Evolutionary conservation across 2,888 invertebrate genomes (phyloP).

Genomic region (Conomelus anceps): DNA sequence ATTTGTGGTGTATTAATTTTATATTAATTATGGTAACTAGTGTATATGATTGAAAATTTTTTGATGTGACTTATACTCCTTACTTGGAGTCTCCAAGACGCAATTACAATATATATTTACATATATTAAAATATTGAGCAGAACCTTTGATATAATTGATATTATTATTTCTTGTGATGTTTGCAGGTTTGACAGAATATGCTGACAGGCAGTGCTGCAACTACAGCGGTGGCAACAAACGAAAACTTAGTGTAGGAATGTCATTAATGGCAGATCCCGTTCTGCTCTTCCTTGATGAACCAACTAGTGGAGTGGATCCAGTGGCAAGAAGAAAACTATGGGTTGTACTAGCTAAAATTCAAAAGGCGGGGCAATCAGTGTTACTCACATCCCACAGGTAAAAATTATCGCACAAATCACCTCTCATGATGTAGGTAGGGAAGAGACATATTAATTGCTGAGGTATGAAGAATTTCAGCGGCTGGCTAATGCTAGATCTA

Average conservation of each 20-base stretch:
- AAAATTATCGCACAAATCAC: too few relatives aligned
- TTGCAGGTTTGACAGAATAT: constrained; percentile 29
- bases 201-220: constrained; percentile 30
- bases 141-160: too few relatives aligned
- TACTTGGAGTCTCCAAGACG: too few relatives aligned
- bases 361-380: constrained; percentile 65
- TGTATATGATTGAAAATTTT: too few relatives aligned
- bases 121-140: too few relatives aligned
- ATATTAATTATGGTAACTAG: too few relatives aligned
- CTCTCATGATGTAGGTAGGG: too few relatives aligned
- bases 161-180: background rate
- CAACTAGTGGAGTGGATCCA: constrained; percentile 68
- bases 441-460: too few relatives aligned
- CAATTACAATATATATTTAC: background rate
- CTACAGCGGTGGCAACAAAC: constrained; percentile 67
- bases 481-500: too few relatives aligned
- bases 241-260: constrained; percentile 65
- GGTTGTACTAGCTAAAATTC: constrained; percentile 62
- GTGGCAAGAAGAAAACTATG: constrained; percentile 74
- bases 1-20: too few relatives aligned
- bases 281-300: constrained; percentile 57
- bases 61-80: too few relatives aligned
- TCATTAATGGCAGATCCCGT: constrained; percentile 62
- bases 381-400: constrained; percentile 69
- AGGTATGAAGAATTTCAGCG: too few relatives aligned